Evolutionary conservation across 2,888 invertebrate species (phyloP), one percentile per base, ranked within the genome.

Genomic region (Penaeus monodon): DNA sequence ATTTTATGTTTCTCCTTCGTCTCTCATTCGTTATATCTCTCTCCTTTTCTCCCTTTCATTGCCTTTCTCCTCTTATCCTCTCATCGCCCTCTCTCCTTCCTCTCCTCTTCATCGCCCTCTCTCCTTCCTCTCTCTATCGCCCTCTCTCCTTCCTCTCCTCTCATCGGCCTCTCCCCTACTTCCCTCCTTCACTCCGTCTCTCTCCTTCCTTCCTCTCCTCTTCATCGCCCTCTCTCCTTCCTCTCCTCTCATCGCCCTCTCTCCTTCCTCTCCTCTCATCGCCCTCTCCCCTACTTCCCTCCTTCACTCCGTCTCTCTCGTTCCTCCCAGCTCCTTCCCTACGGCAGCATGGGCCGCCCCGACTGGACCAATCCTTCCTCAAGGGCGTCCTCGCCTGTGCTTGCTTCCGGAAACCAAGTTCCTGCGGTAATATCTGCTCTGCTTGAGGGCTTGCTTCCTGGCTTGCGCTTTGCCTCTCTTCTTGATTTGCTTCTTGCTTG

Each of bases 311-410:
- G 4, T 57, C 44, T 57, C 49, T n/a, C 49, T 57, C 24, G 27
- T n/a, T 68, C 81, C 81, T 81, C 68, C 68, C 81, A 81, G 81
- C 66, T 68, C 49, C 81, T 81, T 27, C 81, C 81, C 29, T 81
- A 81, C 68, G 68, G 81, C 12, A 57, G 57, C 57, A 3, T 20
- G 14, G 57, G 57, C 2, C 57, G 57, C 17, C 57, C 57, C 57
- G 57, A 57, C 17, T 57, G 57, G 57, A 57, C 57, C 0, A 17
- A 57, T 20, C 57, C 57, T 3, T 17, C 57, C 4, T 57, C 57
- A 17, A 57, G 57, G 17, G 57, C 4, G 0, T 57, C 57, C 3
- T 57, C 57, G 57, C 57, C 57, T 4, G 57, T 17, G 57, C 57
- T 57, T 57, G 57, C 57, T 57, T 57, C 57, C 17, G 4, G 57